Evolutionary conservation across 2,888 invertebrate species (phyloP), one percentile per base, ranked within the genome.

Genomic region (Cetonia aurata): DNA sequence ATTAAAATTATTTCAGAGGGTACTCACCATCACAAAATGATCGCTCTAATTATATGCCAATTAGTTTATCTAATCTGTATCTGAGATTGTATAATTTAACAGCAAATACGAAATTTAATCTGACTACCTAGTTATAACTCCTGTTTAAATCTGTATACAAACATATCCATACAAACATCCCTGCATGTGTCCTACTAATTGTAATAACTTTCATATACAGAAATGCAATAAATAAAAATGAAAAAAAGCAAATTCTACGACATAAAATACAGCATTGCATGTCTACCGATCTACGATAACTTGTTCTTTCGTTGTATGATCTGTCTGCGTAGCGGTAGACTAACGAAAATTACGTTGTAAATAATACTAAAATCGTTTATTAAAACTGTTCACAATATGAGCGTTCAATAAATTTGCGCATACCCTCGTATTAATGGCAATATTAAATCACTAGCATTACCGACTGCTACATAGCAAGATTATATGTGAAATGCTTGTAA

Each of bases 331-430:
- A 12, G 19, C n/a, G 13, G 55, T 15, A 37, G 0, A 15, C 56
- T 41, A 56, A 41, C 13, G 56, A 37, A 33, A 55, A 31, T 33
- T 55, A 55, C 55, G 12, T 19, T 13, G 33, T 13, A 55, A 33
- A 55, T 55, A 55, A 52, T 52, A 31, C 53, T 31, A 31, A 53
- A 53, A 53, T n/a, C 19, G 52, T 19, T 55, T 55, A 31, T 55
- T 37, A 13, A 55, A 55, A 55, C 33, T 33, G 33, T 33, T 55
- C 13, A 37, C 33, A 19, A n/a, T 33, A n/a, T 13, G 37, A 13
- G 6, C 55, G 19, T 55, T 37, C 25, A 25, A 25, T 25, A 33
- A 55, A 46, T 46, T 46, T 15, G 15, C 46, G 15, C 15, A 46
- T n/a, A 13, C 46, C 6, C n/a, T 13, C 46, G 46, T 15, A 46